Percentiles rank a stretch among this genome's conserved stretches.
Evolutionary conservation across 2,113 vertebrate species (phyloP).

Genomic region (Marcusenius ussheri): DNA sequence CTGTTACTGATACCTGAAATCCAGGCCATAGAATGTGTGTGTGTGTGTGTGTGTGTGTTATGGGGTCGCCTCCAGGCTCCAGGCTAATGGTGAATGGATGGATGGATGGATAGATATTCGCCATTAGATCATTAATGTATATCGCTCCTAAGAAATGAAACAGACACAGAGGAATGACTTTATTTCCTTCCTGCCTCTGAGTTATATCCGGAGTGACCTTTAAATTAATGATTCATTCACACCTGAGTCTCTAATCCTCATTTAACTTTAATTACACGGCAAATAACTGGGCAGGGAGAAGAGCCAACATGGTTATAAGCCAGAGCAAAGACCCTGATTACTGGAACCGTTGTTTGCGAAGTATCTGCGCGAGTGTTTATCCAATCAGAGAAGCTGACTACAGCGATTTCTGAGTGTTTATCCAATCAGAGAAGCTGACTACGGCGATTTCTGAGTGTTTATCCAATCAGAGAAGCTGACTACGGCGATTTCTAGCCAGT

Average conservation of each 20-base stretch:
- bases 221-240: conserved; percentile 2
- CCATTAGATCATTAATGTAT: background rate
- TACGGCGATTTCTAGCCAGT: background rate
- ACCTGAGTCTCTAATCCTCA: background rate
- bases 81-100: background rate
- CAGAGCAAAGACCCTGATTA: background rate
- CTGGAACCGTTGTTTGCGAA: background rate
- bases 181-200: background rate
- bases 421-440: no score
- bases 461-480: no score
- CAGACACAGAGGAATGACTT: background rate
- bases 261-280: background rate
- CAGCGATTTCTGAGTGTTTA: no score
- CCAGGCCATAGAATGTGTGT: background rate
- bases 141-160: background rate
- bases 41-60: background rate
- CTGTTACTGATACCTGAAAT: background rate
- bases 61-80: background rate
- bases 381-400: background rate
- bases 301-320: background rate
- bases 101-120: background rate
- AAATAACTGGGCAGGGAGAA: background rate
- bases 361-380: background rate
- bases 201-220: background rate
- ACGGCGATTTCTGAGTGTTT: no score